Evolutionary conservation across 2,113 vertebrate genomes (phyloP), one percentile per base, ranked within the genome.

Genomic region (Erythrocercus mccallii): DNA sequence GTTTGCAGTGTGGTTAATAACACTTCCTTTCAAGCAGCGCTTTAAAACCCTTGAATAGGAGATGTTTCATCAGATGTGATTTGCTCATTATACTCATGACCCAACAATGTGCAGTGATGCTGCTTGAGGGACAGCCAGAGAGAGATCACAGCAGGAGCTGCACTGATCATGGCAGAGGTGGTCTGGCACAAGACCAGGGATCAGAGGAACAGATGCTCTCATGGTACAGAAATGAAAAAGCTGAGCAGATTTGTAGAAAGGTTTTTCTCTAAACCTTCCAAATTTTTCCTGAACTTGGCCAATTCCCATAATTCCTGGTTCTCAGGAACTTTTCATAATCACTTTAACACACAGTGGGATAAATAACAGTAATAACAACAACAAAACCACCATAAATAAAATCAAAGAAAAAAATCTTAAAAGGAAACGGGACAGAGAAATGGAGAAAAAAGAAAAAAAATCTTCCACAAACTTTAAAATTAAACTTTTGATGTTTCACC

Each of bases 401-500:
- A 80, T 15, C 1, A 69, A 72, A 76, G 4, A n/a, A 86, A 68
- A 79, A 86, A 5, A 5, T 83, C 82, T 33, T 76, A 8, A 65
- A 76, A 37, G 30, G 38, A 35, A 78, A 42, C 31, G 6, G 20
- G 7, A 44, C 35, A 78, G 56, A 73, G 45, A 80, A 90, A 64
- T 27, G 15, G 19, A 89, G 11, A 78, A 90, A 23, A 37, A 86
- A 60, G 7, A 35, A 42, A 86, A 48, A n/a, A 53, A 60, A 20
- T 60, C 28, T 45, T 81, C 61, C 47, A 66, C 27, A 71, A 73
- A 83, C 45, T 89, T 81, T 33, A 71, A 76, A 3, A 5, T 51
- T 15, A 42, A 66, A 80, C 50, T 57, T 74, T 51, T 21, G 33
- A 40, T 54, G 79, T 78, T 97, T 97, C 97, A 99, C 99, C 99